Evolutionary conservation across 2,113 vertebrate species (phyloP).

Genomic region (Mastomys coucha): DNA sequence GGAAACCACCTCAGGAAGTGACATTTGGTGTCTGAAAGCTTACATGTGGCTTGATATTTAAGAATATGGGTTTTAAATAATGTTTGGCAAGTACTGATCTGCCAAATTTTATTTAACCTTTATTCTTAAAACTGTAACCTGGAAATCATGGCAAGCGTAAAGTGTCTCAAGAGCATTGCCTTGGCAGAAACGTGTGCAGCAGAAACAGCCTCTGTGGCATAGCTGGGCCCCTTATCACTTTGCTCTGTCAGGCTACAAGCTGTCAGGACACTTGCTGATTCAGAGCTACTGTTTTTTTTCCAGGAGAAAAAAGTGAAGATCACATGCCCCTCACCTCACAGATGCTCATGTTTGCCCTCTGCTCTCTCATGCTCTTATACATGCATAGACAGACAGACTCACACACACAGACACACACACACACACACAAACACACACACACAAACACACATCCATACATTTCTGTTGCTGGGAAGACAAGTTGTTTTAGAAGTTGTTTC

Average conservation of each 20-base stretch:
- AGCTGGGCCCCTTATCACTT: slow-evolving; percentile 1
- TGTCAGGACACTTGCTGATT: not conserved
- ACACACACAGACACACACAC: not conserved
- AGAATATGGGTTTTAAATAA: not conserved
- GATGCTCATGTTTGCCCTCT: not conserved
- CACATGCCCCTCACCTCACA: not conserved
- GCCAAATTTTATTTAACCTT: slow-evolving; percentile 50
- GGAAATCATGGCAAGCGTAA: slow-evolving; percentile 12
- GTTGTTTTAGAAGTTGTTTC: slow-evolving; percentile 5
- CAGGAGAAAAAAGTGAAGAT: not conserved
- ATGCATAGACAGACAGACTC: not conserved
- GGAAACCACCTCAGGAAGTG: not conserved
- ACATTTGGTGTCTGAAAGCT: not conserved
- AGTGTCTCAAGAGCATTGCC: not conserved
- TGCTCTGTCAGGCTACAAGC: slow-evolving; percentile 4
- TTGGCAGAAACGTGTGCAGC: slow-evolving; percentile 40
- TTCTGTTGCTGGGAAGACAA: slow-evolving; percentile 19
- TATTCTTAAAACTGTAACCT: slow-evolving; percentile 19
- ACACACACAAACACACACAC: not conserved
- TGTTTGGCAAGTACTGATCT: not conserved
- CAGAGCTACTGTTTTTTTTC: not conserved
- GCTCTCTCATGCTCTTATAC: not conserved
- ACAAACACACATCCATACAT: not conserved
- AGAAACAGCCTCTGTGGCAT: not conserved
- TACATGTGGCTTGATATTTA: slow-evolving; percentile 10